Base-by-base conservation (phyloP, 2,113 vertebrate species). In the Nasalis larvatus region DNA sequence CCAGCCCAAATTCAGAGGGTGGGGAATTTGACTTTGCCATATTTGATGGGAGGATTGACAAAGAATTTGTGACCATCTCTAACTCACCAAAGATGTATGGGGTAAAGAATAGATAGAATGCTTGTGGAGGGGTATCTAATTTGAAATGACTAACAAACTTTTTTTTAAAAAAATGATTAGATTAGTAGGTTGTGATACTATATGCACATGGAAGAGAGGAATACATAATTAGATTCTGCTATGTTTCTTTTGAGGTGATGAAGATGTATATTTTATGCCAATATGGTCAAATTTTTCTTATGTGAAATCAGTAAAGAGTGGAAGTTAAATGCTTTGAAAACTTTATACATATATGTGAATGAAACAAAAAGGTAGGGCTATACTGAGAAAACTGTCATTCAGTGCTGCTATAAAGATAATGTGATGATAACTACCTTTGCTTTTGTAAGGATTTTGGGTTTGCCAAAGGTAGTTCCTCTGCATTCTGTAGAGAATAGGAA, bases 361-460 rank as follows among this genome's bases (percentile, higher is more conserved):
- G 86, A 91, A 93, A 54, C 45, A 90, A 89, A 97, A 94, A 82
- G 58, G 47, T 81, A 32, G 12, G 12, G 27, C 56, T 93, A 3
- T 68, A 56, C 27, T 68, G 6, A 95, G 81, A 95, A 87, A 83
- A 80, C 8, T 83, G 12, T 77, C 35, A 1, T 87, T 87, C 47
- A 87, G 14, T 80, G 35, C 47, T 40, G 20, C 63, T 76, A 27
- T 11, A 66, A 66, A 86, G 45, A 60, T 85, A 74, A 42, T 25
- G 49, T 80, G 1, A n/a, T 97, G 21, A 27, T 66, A 60, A 42
- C 80, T 83, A 88, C 42, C 23, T 94, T 92, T 87, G 63, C 49
- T 94, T 97, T 91, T 95, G 27, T 90, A 86, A 89, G 60, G 81
- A 88, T 88, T 89, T 95, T 7, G n/a, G 30, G 30, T 93, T 89